Evolutionary conservation across 2,797 vertebrate species (phyloP).

Genomic region (Xyrichtys novacula): DNA sequence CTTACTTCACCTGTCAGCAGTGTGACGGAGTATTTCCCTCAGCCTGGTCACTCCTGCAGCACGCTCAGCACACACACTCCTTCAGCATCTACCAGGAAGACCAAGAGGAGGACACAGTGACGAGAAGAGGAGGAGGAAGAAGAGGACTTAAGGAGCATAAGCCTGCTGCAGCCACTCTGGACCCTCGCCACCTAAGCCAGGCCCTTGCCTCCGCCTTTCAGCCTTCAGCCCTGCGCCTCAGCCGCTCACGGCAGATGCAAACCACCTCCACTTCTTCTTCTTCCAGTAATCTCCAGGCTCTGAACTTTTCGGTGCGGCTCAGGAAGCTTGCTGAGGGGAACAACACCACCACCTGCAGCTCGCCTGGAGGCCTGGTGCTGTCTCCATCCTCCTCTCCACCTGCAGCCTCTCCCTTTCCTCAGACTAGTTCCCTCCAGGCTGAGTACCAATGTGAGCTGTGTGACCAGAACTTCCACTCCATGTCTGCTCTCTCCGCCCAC

Average conservation of each 20-base stretch:
- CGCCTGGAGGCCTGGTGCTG: slow-evolving; percentile 64
- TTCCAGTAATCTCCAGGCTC: slow-evolving; percentile 59
- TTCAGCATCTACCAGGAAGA: slow-evolving; percentile 88
- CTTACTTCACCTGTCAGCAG: slow-evolving; percentile 86
- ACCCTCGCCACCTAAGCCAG: slow-evolving; percentile 79
- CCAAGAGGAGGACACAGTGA: slow-evolving; percentile 29
- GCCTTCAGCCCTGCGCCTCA: slow-evolving; percentile 57
- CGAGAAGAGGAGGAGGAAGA: slow-evolving; percentile 25
- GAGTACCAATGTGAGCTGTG: slow-evolving; percentile 84
- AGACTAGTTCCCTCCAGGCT: slow-evolving; percentile 40
- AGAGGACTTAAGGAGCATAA: slow-evolving; percentile 35
- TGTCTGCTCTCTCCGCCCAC: slow-evolving; percentile 87
- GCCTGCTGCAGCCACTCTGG: slow-evolving; percentile 71
- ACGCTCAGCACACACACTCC: slow-evolving; percentile 88
- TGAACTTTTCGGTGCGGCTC: slow-evolving; percentile 86
- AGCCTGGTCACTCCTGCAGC: slow-evolving; percentile 87
- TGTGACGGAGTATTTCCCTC: slow-evolving; percentile 84
- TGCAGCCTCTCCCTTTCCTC: slow-evolving; percentile 80
- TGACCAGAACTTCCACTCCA: slow-evolving; percentile 85
- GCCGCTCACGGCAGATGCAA: slow-evolving; percentile 63
- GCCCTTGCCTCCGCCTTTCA: slow-evolving; percentile 81
- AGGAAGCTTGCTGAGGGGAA: slow-evolving; percentile 81
- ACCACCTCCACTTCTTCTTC: slow-evolving; percentile 23
- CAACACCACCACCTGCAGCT: slow-evolving; percentile 41
- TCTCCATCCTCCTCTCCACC: slow-evolving; percentile 83